Evolutionary conservation across 1,140 invertebrate species (phyloP).

Genomic region (Neotoxoptera formosana): DNA sequence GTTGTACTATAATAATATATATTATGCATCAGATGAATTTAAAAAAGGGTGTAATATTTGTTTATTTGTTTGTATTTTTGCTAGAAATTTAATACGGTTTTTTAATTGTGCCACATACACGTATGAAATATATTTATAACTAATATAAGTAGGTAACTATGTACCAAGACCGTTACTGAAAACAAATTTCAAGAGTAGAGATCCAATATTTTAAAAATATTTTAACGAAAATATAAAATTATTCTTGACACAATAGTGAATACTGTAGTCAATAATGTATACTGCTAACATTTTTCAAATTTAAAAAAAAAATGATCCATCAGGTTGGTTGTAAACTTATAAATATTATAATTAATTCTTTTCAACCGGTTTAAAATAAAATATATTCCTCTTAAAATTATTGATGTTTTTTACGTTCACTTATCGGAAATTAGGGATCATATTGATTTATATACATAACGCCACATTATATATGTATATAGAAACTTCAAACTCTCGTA

Average conservation of each 20-base stretch:
- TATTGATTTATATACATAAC: constrained; percentile 24
- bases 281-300: not conserved
- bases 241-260: not conserved
- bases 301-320: not conserved
- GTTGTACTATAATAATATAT: not conserved
- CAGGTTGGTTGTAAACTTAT: not conserved
- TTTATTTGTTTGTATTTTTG: not conserved
- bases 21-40: not conserved
- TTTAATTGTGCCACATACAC: not conserved
- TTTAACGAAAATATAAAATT: not conserved
- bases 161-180: not conserved
- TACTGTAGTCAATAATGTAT: not conserved
- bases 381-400: not conserved
- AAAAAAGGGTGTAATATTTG: not conserved
- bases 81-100: not conserved
- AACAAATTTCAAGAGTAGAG: not conserved
- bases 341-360: constrained; percentile 9
- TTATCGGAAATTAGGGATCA: not conserved
- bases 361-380: not conserved
- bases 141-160: not conserved
- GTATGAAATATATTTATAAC: not conserved
- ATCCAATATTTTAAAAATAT: not conserved
- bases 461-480: not conserved
- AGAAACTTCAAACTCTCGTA: not conserved
- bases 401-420: not conserved